phyloP scores from a whole-genome alignment of 2,113 vertebrate species.

The Eolophus roseicapilla region DNA sequence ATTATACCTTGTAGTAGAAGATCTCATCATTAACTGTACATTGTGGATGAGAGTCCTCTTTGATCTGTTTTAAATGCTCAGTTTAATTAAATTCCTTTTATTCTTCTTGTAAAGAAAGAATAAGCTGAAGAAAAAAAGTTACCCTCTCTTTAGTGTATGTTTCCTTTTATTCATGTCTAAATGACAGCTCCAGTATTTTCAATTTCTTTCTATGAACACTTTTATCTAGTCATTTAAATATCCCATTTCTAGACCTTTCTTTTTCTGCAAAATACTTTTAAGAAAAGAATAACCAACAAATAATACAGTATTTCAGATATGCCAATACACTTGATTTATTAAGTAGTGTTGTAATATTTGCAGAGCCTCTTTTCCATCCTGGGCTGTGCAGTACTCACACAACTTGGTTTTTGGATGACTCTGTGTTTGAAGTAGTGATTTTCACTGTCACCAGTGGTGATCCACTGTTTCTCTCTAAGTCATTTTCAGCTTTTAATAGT shows the following conservation, averaged over 20 bases:
- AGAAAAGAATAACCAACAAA: not conserved
- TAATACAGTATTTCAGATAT: not conserved
- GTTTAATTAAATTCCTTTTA: slow-evolving; percentile 29
- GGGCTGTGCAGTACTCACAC: not conserved
- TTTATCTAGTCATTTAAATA: not conserved
- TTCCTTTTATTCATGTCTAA: not conserved
- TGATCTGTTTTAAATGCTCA: slow-evolving; percentile 21
- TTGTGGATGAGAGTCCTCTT: not conserved
- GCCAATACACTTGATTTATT: not conserved
- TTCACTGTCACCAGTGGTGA: not conserved
- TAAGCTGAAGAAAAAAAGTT: not conserved
- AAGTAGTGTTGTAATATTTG: not conserved
- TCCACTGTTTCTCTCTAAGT: not conserved
- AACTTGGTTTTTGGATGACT: not conserved
- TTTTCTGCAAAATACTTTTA: not conserved
- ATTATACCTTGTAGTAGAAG: not conserved
- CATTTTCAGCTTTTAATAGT: not conserved
- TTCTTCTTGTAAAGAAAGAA: not conserved
- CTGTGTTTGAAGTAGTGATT: not conserved
- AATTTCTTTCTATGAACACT: not conserved
- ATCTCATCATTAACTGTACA: not conserved
- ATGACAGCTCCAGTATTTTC: not conserved
- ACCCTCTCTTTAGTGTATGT: not conserved
- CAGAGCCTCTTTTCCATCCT: not conserved
- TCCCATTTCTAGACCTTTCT: not conserved